Evolutionary conservation across 2,888 invertebrate genomes (phyloP), one percentile per base, ranked within the genome.

Genomic region (Ganaspis brasiliensis): DNA sequence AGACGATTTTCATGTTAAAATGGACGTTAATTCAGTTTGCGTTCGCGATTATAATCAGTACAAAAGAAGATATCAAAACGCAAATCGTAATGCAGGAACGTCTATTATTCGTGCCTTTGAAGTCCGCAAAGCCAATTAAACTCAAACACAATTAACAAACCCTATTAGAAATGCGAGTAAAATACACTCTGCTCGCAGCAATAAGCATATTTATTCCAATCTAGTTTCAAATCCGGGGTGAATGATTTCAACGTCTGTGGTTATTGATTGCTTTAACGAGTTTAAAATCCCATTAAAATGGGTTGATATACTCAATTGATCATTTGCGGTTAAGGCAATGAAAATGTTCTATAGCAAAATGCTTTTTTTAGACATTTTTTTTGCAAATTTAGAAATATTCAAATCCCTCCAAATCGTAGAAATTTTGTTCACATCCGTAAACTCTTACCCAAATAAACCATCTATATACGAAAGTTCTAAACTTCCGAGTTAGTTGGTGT

Each of bases 401-500:
- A n/a, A n/a, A n/a, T n/a, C n/a, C n/a, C n/a, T n/a, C n/a, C n/a
- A n/a, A n/a, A n/a, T n/a, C n/a, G n/a, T 31, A 31, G 31, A 40
- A 40, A 40, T 63, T 40, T 63, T 19, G 21, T 63, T 10, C 37
- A 21, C 2, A 37, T 14, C 14, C 14, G 6, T 21, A 12, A 40
- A 21, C 1, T 21, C 10, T 37, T 0, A 16, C 5, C 19, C 14
- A 40, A 63, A 40, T 40, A 21, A 67, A 40, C 67, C 52, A 52
- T 52, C 52, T 67, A 40, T 67, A n/a, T 67, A n/a, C 24, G 24
- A 67, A 45, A 67, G 45, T 67, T 67, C 9, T 9, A 26, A 67
- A 67, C 67, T 67, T 67, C 45, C 2, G 14, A n/a, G 45, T 67
- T 67, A 40, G 67, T 45, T 45, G n/a, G 24, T 67, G n/a, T 67